These are phyloP conservation scores for Xiphophorus maculatus DNA, from an alignment of 2,113 vertebrate genomes.

Conservation along the genomic window DNA sequence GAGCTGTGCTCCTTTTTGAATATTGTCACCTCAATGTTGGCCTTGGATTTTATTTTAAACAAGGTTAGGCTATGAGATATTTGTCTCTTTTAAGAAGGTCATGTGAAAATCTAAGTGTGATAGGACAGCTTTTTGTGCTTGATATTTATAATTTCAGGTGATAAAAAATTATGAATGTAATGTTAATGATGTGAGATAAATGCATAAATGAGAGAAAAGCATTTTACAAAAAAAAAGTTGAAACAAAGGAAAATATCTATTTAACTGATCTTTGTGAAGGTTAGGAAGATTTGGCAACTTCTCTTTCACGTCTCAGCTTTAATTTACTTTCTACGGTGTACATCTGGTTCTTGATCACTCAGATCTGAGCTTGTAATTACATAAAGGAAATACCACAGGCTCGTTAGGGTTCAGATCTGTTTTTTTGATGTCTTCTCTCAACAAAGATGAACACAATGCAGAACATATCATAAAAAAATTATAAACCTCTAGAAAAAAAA, in stretches of 20 bases:
- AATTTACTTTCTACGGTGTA: constrained; percentile 24
- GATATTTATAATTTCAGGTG: not conserved
- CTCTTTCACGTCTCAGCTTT: constrained; percentile 6
- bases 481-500: not conserved
- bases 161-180: not conserved
- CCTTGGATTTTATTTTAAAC: not conserved
- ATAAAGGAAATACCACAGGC: constrained; percentile 44
- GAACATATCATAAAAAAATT: not conserved
- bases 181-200: too few relatives aligned
- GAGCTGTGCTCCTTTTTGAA: not conserved
- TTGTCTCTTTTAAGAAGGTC: not conserved
- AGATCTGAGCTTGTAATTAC: constrained; percentile 28
- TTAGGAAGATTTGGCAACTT: not conserved
- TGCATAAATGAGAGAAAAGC: too few relatives aligned
- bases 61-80: not conserved
- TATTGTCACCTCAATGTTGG: not conserved
- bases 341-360: constrained; percentile 3
- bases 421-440: constrained; percentile 26
- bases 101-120: not conserved
- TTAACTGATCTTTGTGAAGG: not conserved
- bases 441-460: constrained; percentile 11
- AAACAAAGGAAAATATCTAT: too few relatives aligned
- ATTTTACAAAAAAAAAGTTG: too few relatives aligned
- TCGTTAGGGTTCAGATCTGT: constrained; percentile 40
- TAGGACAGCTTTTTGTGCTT: not conserved